phyloP scores from a whole-genome alignment of 2,113 vertebrate species.

The Notarius quadriscutis region DNA sequence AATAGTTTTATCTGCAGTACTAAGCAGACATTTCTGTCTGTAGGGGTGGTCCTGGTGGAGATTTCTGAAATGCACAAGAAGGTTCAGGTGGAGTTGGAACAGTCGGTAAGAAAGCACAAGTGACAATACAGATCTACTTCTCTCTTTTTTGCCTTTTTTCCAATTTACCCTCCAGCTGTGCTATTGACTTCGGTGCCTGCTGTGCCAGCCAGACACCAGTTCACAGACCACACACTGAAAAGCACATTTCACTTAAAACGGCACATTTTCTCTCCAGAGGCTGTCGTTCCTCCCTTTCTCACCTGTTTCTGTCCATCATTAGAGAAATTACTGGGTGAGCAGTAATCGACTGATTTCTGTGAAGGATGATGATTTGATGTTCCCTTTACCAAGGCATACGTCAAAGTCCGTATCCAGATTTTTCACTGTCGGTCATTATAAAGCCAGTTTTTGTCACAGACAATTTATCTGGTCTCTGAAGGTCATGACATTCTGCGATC shows the following conservation, averaged over 20 bases:
- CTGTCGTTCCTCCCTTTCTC: neutral
- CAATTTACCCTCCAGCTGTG: neutral
- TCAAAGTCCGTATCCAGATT: neutral
- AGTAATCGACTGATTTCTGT: neutral
- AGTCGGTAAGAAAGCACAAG: conserved; percentile 80
- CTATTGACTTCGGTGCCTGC: neutral
- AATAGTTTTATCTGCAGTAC: neutral
- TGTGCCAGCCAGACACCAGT: neutral
- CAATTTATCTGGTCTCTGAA: neutral
- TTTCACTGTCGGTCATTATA: neutral
- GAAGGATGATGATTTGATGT: neutral
- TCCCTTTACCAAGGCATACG: neutral
- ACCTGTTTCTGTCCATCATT: neutral
- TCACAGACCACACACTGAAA: neutral
- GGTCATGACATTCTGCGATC: neutral
- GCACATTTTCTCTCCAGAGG: neutral
- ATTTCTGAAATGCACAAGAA: conserved; percentile 88
- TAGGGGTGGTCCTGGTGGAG: conserved; percentile 90
- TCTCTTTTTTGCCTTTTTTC: neutral
- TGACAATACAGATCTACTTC: neutral
- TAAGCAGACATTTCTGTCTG: conserved; percentile 47
- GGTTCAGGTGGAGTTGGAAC: conserved; percentile 85
- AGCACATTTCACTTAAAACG: conserved; percentile 8
- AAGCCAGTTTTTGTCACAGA: neutral
- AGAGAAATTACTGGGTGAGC: neutral